Conservation (phyloP, 1,140 invertebrate genomes). For the Piezodorus guildinii region DNA sequence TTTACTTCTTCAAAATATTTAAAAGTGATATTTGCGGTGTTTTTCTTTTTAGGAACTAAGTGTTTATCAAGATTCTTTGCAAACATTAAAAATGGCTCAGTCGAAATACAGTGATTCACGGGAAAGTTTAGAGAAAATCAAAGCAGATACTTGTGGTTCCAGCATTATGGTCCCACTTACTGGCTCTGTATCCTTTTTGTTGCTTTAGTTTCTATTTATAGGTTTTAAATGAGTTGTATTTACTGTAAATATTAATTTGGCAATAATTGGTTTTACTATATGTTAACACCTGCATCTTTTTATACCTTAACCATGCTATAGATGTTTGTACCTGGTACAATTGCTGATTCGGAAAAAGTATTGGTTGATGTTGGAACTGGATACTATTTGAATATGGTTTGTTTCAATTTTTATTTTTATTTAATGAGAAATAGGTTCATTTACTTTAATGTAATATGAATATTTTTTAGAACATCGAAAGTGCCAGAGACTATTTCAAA, state of each 20-base stretch:
- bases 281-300: background rate
- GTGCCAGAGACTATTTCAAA: constrained; percentile 84
- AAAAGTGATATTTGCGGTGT: no score
- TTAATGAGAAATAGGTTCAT: background rate
- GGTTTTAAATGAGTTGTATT: no score
- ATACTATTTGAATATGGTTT: constrained; percentile 84
- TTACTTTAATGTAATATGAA: no score
- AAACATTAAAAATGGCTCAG: constrained; percentile 80
- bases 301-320: constrained; percentile 28
- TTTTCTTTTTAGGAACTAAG: constrained; percentile 56
- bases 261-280: no score
- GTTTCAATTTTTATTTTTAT: background rate
- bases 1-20: no score
- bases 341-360: constrained; percentile 70
- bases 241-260: no score
- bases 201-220: no score
- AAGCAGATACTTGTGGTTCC: constrained; percentile 57
- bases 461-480: constrained; percentile 51
- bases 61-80: constrained; percentile 76
- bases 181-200: constrained; percentile 56
- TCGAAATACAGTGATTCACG: constrained; percentile 79
- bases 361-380: constrained; percentile 89
- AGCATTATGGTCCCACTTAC: constrained; percentile 83
- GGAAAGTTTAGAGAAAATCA: constrained; percentile 70
- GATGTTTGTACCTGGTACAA: constrained; percentile 86